phyloP scores from a whole-genome alignment of 2,888 invertebrate species.

The Agrochola macilenta region DNA sequence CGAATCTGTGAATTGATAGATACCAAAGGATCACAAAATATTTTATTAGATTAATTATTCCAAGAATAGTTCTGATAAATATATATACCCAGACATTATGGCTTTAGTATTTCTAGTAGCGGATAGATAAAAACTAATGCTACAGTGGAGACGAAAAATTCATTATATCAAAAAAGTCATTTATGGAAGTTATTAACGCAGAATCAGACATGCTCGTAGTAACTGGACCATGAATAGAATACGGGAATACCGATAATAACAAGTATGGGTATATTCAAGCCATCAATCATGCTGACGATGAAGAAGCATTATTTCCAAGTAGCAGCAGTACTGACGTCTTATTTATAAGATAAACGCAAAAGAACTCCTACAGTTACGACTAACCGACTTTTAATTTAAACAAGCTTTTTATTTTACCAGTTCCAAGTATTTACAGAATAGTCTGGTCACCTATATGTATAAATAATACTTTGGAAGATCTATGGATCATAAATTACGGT shows the following conservation, averaged over 20 bases:
- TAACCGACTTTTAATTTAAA: constrained; percentile 13
- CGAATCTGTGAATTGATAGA: not conserved
- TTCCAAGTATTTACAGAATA: constrained; percentile 18
- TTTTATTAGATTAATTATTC: not conserved
- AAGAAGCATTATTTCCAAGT: not conserved
- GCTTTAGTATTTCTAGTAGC: not conserved
- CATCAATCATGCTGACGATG: not conserved
- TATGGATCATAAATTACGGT: constrained; percentile 9
- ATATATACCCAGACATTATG: no score
- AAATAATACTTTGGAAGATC: constrained; percentile 26
- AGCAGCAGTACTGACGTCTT: not conserved
- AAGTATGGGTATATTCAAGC: not conserved
- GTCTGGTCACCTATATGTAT: constrained; percentile 35
- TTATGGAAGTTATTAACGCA: not conserved
- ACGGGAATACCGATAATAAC: not conserved
- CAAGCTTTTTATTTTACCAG: constrained; percentile 15
- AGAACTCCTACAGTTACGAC: constrained; percentile 1
- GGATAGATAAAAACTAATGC: not conserved
- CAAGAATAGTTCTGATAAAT: not conserved
- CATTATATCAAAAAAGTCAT: no score
- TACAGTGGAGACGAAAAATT: no score
- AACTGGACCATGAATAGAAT: not conserved
- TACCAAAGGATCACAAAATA: not conserved
- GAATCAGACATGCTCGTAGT: not conserved
- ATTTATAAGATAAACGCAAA: constrained; percentile 1